Evolutionary conservation across 2,888 invertebrate genomes (phyloP), one percentile per base, ranked within the genome.

Genomic region (Penaeus monodon): DNA sequence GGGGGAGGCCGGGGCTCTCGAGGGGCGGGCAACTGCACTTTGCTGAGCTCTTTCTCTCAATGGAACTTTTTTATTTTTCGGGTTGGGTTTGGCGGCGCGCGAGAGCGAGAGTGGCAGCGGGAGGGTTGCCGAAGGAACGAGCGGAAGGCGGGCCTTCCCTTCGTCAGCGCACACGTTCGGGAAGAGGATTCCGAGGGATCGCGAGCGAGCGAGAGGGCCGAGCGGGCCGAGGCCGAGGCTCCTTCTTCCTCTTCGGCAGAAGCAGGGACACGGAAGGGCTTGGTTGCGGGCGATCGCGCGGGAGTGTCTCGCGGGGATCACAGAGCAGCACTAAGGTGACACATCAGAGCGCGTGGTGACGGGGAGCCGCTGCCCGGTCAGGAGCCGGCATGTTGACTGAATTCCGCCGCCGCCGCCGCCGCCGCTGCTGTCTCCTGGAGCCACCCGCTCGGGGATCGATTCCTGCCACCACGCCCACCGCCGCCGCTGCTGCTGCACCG

Each of bases 381-480:
- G 64, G 80, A 83, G 88, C 85, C 88, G 85, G 85, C 83, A 84
- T 81, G 85, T 74, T 86, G 86, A 85, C 85, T 86, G 85, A 80
- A 80, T 65, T 85, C 83, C 73, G 73, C 80, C 70, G 66, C 84
- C 70, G 74, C 80, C n/a, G 24, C 80, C 29, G 66, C 85, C 29
- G 57, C 64, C 74, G 78, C 81, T 77, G 84, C 68, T 78, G 78
- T 29, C 78, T 29, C 78, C 88, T 73, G 73, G 84, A 73, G 66
- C 74, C 84, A 81, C 80, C 57, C 73, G 74, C 4, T 22, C 14
- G n/a, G 33, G 57, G 64, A 86, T 83, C 44, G 65, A 82, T 74
- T 49, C 85, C 76, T 74, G 74, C 79, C 64, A 63, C 64, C 57
- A 24, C 49, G 33, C 12, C 57, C 49, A 79, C 29, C 79, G 78